These are phyloP conservation scores for Agapornis roseicollis DNA, from an alignment of 2,113 vertebrate species.

Conservation along the genomic window DNA sequence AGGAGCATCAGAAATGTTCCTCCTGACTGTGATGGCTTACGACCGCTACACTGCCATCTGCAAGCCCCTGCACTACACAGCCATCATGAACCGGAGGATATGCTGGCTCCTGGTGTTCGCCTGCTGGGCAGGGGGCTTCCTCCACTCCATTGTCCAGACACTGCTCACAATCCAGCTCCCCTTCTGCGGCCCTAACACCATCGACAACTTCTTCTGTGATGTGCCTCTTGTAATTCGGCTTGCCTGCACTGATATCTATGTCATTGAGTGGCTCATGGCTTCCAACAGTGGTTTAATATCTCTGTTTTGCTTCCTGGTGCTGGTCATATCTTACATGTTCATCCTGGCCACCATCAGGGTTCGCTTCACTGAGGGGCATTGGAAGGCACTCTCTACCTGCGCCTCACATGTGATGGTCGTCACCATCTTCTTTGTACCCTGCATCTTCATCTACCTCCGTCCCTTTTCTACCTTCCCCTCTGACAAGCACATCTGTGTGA, in stretches of 20 bases:
- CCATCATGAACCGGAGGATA: not conserved
- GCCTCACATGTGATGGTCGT: conserved; percentile 9
- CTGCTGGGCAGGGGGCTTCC: conserved; percentile 49
- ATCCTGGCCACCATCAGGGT: conserved; percentile 32
- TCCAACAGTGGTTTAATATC: conserved; percentile 56
- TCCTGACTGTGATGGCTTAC: conserved; percentile 41
- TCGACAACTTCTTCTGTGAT: conserved; percentile 54
- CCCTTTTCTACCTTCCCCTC: not conserved
- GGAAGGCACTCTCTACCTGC: conserved; percentile 54
- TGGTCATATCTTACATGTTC: conserved; percentile 31
- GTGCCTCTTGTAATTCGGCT: conserved; percentile 3
- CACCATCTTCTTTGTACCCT: conserved; percentile 51
- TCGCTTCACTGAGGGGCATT: not conserved
- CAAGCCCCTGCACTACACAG: conserved; percentile 43
- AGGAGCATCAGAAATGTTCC: conserved; percentile 63
- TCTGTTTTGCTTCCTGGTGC: conserved; percentile 55
- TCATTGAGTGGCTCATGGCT: conserved; percentile 50
- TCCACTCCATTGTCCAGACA: conserved; percentile 5
- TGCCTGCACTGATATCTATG: conserved; percentile 17
- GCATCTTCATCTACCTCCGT: conserved; percentile 48
- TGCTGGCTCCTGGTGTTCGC: conserved; percentile 20
- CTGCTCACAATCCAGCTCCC: conserved; percentile 11
- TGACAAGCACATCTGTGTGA: not conserved
- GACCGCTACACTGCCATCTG: conserved; percentile 56
- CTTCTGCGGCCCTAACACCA: conserved; percentile 32